phyloP scores from a whole-genome alignment of 2,888 invertebrate genomes.

The Pachliopta kotzebuea region DNA sequence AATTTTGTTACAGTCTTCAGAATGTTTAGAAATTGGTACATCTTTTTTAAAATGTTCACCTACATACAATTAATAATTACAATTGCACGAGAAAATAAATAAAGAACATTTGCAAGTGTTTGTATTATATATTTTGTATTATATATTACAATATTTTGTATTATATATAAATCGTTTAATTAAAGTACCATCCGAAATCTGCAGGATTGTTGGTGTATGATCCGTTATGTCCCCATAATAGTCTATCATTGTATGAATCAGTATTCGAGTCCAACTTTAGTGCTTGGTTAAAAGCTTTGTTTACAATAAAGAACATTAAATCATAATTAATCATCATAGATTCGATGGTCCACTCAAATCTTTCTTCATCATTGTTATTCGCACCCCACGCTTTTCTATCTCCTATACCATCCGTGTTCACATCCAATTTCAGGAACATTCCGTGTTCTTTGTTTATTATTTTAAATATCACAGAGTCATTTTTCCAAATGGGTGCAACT shows the following conservation, averaged over 20 bases:
- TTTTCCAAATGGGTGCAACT: conserved; percentile 38
- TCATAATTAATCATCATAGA: conserved; percentile 37
- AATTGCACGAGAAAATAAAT: no score
- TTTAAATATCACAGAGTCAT: conserved; percentile 40
- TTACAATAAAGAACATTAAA: conserved; percentile 41
- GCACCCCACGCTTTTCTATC: conserved; percentile 42
- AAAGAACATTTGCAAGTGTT: no score
- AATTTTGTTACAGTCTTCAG: no score
- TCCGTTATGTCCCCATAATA: conserved; percentile 39
- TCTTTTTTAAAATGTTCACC: no score
- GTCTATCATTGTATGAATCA: conserved; percentile 35
- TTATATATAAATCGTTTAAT: neutral
- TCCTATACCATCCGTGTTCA: conserved; percentile 31
- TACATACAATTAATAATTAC: no score
- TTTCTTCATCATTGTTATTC: conserved; percentile 28
- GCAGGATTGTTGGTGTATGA: conserved; percentile 26
- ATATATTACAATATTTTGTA: no score
- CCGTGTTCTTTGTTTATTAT: conserved; percentile 37
- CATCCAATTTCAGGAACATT: conserved; percentile 43
- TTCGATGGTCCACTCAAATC: conserved; percentile 40
- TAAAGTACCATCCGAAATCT: conserved; percentile 35
- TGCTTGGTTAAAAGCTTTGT: conserved; percentile 38
- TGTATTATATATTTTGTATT: no score
- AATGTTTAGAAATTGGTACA: no score
- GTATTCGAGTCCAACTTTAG: conserved; percentile 37